phyloP scores from a whole-genome alignment of 2,888 invertebrate species.

The Eudasyphora cyanicolor region DNA sequence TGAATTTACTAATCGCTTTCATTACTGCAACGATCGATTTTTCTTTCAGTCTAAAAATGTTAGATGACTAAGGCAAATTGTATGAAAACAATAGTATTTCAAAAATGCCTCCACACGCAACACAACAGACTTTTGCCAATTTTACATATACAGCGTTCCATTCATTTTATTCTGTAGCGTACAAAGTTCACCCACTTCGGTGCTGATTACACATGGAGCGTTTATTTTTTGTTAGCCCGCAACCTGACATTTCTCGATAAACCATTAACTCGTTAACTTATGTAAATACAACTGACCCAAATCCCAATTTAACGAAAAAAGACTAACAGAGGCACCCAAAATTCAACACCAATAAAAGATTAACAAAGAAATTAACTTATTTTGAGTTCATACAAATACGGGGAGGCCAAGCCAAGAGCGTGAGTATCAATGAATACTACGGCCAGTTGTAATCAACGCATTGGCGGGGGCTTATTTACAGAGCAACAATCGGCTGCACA shows the following conservation, averaged over 20 bases:
- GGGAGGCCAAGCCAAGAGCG: not conserved
- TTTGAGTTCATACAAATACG: not conserved
- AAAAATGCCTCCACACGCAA: no score
- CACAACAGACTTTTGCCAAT: no score
- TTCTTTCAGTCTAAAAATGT: no score
- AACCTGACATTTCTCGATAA: not conserved
- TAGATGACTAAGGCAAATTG: no score
- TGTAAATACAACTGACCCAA: not conserved
- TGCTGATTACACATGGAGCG: not conserved
- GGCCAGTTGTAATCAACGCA: not conserved
- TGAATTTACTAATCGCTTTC: no score
- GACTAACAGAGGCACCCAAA: not conserved
- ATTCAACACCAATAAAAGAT: not conserved
- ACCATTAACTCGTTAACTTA: not conserved
- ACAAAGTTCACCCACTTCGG: not conserved
- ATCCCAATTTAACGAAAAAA: not conserved
- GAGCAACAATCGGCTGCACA: not conserved
- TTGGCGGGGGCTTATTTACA: not conserved
- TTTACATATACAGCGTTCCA: no score
- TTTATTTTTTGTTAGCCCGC: not conserved
- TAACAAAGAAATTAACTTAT: constrained; percentile 11
- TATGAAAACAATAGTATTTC: no score
- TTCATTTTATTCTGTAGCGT: not conserved
- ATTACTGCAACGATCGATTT: no score
- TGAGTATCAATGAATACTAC: no score